Evolutionary conservation across 1,140 invertebrate species (phyloP), one percentile per base, ranked within the genome.

Genomic region (Eubasilissa regina): DNA sequence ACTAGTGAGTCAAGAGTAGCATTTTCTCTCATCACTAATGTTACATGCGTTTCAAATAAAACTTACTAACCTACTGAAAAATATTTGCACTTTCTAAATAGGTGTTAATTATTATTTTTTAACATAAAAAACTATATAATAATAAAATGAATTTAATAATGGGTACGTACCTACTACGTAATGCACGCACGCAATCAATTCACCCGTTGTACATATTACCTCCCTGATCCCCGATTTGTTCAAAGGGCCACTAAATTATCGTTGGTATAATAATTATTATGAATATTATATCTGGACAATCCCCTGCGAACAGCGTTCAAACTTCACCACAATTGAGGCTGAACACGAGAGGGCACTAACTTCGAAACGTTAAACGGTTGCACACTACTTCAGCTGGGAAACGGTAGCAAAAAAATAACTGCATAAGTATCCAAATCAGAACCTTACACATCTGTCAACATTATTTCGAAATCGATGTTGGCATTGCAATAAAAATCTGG

Each of bases 311-410:
- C 51, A 53, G 15, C 12, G 8, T n/a, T n/a, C n/a, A 15, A 15
- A 13, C 12, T 53, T 53, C 12, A 53, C n/a, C 13, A 19, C 45
- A n/a, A 21, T 72, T 68, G 64, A 43, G 13, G 44, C 64, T 17
- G 43, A 3, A 48, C 43, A 68, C 35, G 11, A 25, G 68, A 17
- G 68, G 68, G 68, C 53, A 74, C 56, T 74, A 56, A 56, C 43
- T 53, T 44, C 35, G 70, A 56, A 56, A 74, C 44, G 70, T 74
- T 56, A 74, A 74, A 56, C 25, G 70, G 70, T 55, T 43, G 70
- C 51, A 56, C 53, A 56, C 70, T 51, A 74, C 70, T 74, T 56
- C 51, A 74, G 12, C 43, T 56, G 35, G 44, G 17, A 74, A 70
- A 21, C 6, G 47, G 45, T 48, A 47, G 51, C 45, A 15, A 17